Base-by-base conservation (phyloP, 2,113 vertebrate genomes). In the Tautogolabrus adspersus region DNA sequence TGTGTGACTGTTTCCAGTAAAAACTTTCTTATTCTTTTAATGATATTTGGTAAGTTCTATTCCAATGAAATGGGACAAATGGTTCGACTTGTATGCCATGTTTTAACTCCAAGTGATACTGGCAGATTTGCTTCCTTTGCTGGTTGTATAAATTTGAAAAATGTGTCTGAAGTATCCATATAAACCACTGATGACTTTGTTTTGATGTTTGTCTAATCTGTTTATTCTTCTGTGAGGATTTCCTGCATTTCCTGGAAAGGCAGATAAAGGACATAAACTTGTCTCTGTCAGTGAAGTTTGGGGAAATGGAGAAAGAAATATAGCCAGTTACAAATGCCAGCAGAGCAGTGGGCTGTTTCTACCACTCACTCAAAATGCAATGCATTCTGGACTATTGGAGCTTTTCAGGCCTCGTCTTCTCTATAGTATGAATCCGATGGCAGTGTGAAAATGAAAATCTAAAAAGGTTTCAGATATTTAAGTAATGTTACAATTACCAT, bases 1-100 rank as follows among this genome's bases (percentile, higher is more conserved):
- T 86, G 75, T 77, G 23, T 83, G 72, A 67, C 51, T 49, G 59
- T 70, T 80, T 79, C 60, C 79, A 74, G 40, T 77, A 57, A 67
- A 58, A 72, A 80, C 77, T 73, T 81, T 49, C 68, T 60, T 16
- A 68, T 13, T 46, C 34, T 58, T 19, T 52, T 64, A 12, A 26
- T 52, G 21, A 40, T 67, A 49, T 58, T 57, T 59, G 9, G 11
- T 75, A 18, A 30, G 22, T 67, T 42, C 51, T n/a, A 12, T 77
- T 73, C 44, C 10, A 72, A 69, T 23, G 12, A 66, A 63, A 34
- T 49, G 26, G 37, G n/a, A 42, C 6, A 58, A 79, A 69, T 56
- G 10, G 56, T 71, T 75, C 46, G 54, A 51, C 19, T 62, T 61
- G 38, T 15, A 49, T 22, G 34, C 10, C 5, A 6, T 40, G 16